A percentile compares a stretch with the other conserved stretches of the same genome.
These are phyloP conservation scores for Elephantulus edwardii DNA, from an alignment of 2,113 vertebrate genomes.

Conservation along the genomic window DNA sequence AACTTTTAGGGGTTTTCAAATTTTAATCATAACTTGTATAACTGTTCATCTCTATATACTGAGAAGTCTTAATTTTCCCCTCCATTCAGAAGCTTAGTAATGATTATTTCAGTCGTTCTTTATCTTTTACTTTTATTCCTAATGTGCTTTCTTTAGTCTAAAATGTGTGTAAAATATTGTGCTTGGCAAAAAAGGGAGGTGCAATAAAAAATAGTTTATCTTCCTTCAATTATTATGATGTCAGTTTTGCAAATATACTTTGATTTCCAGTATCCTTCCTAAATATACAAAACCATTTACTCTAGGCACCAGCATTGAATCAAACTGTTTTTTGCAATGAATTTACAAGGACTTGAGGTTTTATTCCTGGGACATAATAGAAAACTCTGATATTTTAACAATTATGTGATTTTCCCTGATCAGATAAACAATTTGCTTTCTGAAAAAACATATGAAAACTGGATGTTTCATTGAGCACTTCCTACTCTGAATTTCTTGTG, in stretches of 20 bases:
- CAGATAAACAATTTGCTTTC: not conserved
- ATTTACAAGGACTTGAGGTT: not conserved
- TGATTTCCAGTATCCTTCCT: not conserved
- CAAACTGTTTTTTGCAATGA: not conserved
- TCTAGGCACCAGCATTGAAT: not conserved
- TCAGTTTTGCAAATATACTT: not conserved
- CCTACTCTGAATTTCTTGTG: not conserved
- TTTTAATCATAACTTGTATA: not conserved
- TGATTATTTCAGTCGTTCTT: not conserved
- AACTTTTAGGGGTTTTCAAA: not conserved
- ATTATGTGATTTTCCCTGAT: not conserved
- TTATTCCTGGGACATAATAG: not conserved
- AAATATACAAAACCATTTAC: not conserved
- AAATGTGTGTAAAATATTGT: not conserved
- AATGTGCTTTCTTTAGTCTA: conserved; percentile 6
- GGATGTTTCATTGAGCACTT: not conserved
- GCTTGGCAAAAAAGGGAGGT: not conserved
- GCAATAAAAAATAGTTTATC: not conserved
- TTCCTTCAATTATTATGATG: not conserved
- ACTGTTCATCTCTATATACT: not conserved
- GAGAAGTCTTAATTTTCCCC: conserved; percentile 3
- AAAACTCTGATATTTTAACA: not conserved
- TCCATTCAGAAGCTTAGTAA: not conserved
- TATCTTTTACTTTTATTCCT: not conserved
- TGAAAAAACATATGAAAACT: not conserved